These are phyloP conservation scores for Tribolium madens DNA, from an alignment of 1,140 invertebrate species.

Conservation along the genomic window DNA sequence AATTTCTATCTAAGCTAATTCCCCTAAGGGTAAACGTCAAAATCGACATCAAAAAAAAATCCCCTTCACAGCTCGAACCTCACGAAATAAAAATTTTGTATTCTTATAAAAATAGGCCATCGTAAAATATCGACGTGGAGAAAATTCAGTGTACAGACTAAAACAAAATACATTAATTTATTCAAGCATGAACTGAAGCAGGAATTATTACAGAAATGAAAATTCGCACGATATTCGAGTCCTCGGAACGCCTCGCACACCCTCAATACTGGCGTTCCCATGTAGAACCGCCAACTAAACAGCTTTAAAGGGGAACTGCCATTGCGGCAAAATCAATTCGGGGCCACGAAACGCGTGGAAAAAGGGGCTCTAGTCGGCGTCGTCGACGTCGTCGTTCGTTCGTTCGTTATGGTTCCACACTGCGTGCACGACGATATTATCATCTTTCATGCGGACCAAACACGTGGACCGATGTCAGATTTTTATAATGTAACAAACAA, in stretches of 20 bases:
- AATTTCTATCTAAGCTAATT: neutral
- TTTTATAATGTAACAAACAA: neutral
- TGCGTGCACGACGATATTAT: conserved; percentile 29
- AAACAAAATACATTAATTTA: conserved; percentile 45
- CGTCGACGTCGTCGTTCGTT: neutral
- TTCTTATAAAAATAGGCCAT: conserved; percentile 27
- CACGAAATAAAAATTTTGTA: conserved; percentile 11
- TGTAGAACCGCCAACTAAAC: conserved; percentile 57
- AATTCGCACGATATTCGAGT: conserved; percentile 42
- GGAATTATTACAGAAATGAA: conserved; percentile 42
- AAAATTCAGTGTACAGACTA: conserved; percentile 38
- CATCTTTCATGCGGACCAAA: conserved; percentile 31
- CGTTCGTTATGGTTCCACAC: neutral
- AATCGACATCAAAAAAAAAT: neutral
- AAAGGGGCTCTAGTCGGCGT: conserved; percentile 7
- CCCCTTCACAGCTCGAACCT: neutral
- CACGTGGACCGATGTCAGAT: conserved; percentile 31
- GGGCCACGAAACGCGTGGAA: conserved; percentile 35
- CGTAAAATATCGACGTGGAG: conserved; percentile 14
- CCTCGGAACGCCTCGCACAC: conserved; percentile 30
- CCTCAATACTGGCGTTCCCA: conserved; percentile 47
- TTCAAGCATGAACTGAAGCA: conserved; percentile 44
- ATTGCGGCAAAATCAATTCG: conserved; percentile 58
- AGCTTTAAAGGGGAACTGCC: conserved; percentile 59
- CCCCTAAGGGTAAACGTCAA: neutral